phyloP scores from a whole-genome alignment of 2,797 vertebrate genomes.

The Pitangus sulphuratus region DNA sequence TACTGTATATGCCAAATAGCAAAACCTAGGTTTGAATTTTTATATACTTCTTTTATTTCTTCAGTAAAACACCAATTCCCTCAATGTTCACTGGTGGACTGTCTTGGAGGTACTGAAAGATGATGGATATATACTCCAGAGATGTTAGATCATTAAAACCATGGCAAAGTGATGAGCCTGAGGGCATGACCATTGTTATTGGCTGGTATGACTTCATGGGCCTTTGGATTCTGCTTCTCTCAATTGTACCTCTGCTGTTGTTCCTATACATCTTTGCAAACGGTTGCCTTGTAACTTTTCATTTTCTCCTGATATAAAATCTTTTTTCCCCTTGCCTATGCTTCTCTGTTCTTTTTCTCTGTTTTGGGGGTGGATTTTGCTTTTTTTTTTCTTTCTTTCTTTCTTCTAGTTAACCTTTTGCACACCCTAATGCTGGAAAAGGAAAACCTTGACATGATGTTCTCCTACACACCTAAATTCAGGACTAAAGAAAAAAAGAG shows the following conservation, averaged over 20 bases:
- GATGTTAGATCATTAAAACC: constrained; percentile 19
- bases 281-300: not conserved
- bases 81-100: not conserved
- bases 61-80: not conserved
- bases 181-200: not conserved
- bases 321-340: not conserved
- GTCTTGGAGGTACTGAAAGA: not conserved
- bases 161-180: not conserved
- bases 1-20: not conserved
- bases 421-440: not conserved
- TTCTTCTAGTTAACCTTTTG: not conserved
- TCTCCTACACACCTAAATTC: not conserved
- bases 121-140: constrained; percentile 9
- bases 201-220: not conserved
- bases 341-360: not conserved
- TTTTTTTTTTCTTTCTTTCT: not conserved
- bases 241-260: not conserved
- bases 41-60: not conserved
- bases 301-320: not conserved
- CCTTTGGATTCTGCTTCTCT: not conserved
- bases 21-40: not conserved
- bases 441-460: not conserved
- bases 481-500: not conserved
- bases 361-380: no score
- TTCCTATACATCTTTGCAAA: not conserved